phyloP scores from a whole-genome alignment of 2,888 invertebrate species.

The Drosophila vallismaia region DNA sequence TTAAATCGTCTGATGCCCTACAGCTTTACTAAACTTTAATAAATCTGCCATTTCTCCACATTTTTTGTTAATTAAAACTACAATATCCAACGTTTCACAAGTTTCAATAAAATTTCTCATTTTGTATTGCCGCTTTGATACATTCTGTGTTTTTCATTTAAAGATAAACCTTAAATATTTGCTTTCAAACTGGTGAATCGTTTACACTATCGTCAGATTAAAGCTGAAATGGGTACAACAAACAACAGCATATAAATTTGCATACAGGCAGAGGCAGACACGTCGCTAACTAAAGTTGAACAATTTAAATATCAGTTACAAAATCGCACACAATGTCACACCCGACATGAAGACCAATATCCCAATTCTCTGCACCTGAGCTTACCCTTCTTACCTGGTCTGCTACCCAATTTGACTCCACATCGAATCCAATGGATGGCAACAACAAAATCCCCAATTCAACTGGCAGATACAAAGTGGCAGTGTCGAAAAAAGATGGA shows the following conservation, averaged over 20 bases:
- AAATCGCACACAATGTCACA: conserved; percentile 26
- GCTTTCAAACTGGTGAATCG: neutral
- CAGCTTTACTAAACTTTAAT: neutral
- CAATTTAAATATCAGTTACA: conserved; percentile 40
- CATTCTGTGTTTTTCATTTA: neutral
- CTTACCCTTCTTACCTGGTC: neutral
- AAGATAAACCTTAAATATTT: neutral
- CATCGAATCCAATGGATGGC: conserved; percentile 1
- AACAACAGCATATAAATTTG: neutral
- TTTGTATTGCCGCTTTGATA: neutral
- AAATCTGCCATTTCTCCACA: neutral
- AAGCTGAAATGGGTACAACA: neutral
- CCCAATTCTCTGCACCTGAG: neutral
- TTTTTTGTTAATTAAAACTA: neutral
- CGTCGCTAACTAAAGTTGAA: conserved; percentile 18
- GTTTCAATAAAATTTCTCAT: neutral
- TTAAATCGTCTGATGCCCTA: neutral
- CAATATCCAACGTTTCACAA: neutral
- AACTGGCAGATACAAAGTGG: conserved; percentile 33
- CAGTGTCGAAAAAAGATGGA: conserved; percentile 10
- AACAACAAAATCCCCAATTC: conserved; percentile 52
- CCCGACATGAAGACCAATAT: conserved; percentile 14
- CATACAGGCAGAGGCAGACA: neutral
- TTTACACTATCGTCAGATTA: neutral
- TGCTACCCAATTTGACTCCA: conserved; percentile 2